Evolutionary conservation across 1,140 invertebrate species (phyloP), one percentile per base, ranked within the genome.

Genomic region (Penaeus chinensis): DNA sequence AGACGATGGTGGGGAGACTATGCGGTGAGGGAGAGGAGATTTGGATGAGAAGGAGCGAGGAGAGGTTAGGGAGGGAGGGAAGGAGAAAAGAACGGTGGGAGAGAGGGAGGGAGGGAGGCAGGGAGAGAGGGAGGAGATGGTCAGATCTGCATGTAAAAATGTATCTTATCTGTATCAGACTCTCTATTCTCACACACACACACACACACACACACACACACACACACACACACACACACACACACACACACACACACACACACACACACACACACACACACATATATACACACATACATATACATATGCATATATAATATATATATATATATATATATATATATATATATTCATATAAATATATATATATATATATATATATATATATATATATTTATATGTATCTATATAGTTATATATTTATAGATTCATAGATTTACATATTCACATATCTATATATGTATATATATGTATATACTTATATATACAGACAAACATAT

Each of bases 371-470:
- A 32, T 32, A 74, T 32, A 74, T 3, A 74, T 16, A 74, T 13
- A 27, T 3, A 74, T 13, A 27, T 13, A 74, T 13, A 74, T 13
- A 74, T 13, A 74, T 13, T 37, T 10, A 27, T 13, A 27, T 3
- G 13, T 13, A 32, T 13, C 10, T n/a, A 32, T 8, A 32, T 22
- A 32, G 0, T 10, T 27, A 32, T 27, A 5, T 27, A 32, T 18
- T 0, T 74, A 32, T 27, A 24, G 20, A 71, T 71, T n/a, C 4
- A 71, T 71, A 71, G 1, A 71, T 71, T n/a, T 24, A 71, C 24
- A 71, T 18, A 74, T 13, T 32, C 32, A 74, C 32, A 74, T 74
- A 74, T 74, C 32, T 27, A 24, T 74, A 74, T 27, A 74, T 74
- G 32, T 27, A n/a, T 27, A 74, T 7, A 24, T 13, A 22, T 27